These are phyloP conservation scores for Euglossa dilemma DNA, from an alignment of 1,140 invertebrate genomes.

Conservation along the genomic window DNA sequence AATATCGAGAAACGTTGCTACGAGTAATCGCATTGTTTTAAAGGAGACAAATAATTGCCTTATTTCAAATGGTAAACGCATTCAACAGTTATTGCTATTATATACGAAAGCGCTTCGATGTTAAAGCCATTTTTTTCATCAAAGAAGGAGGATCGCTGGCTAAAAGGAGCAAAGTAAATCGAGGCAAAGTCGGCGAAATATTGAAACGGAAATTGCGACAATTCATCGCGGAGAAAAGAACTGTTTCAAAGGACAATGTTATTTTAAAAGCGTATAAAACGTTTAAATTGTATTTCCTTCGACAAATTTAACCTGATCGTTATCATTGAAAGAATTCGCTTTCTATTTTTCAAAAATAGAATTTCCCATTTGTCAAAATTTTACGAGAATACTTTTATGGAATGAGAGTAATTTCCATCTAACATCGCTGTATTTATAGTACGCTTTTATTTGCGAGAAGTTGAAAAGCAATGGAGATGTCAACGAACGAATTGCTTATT, in stretches of 20 bases:
- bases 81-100: neutral
- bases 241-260: neutral
- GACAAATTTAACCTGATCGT: neutral
- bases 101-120: neutral
- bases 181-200: neutral
- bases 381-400: no score
- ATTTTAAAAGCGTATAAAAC: neutral
- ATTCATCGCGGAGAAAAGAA: neutral
- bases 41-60: neutral
- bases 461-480: neutral
- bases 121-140: neutral
- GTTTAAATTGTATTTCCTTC: neutral
- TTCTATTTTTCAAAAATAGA: no score
- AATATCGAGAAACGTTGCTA: neutral
- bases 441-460: neutral
- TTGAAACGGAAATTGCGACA: conserved; percentile 6
- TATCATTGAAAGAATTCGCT: neutral
- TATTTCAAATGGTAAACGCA: neutral
- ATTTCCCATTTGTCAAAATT: neutral
- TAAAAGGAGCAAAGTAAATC: neutral
- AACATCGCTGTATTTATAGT: neutral
- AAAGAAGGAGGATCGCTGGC: neutral
- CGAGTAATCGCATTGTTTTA: neutral
- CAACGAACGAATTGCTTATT: no score
- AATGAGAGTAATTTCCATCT: neutral